Percentiles rank a stretch among this genome's conserved stretches.
Evolutionary conservation across 2,797 vertebrate species (phyloP).

Genomic region (Antennarius maculatus): DNA sequence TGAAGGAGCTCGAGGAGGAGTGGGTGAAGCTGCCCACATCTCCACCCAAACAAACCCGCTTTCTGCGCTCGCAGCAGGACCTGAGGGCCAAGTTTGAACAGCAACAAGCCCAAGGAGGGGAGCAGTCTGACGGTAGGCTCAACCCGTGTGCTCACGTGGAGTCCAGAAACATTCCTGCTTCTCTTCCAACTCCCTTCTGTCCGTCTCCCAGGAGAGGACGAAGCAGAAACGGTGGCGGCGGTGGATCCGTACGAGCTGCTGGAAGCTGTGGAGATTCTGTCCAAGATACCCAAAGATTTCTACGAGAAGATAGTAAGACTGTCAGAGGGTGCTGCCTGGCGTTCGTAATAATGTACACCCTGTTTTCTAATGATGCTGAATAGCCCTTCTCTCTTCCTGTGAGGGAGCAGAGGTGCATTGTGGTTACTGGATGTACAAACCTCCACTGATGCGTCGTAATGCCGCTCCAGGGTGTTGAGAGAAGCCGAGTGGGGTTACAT

Average conservation of each 20-base stretch:
- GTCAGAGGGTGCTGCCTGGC: neutral
- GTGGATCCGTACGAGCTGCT: constrained; percentile 96
- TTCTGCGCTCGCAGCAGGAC: constrained; percentile 96
- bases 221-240: constrained; percentile 80
- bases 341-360: neutral
- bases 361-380: no score
- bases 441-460: no score
- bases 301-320: constrained; percentile 96
- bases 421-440: no score
- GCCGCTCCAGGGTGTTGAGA: no score
- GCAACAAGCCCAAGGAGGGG: constrained; percentile 88
- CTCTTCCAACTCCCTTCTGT: neutral
- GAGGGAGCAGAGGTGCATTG: no score
- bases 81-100: constrained; percentile 95
- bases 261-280: constrained; percentile 94
- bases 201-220: constrained; percentile 81
- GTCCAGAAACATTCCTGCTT: neutral
- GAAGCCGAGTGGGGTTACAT: no score
- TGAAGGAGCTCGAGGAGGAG: constrained; percentile 98
- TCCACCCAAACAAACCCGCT: constrained; percentile 90
- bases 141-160: neutral
- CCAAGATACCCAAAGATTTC: constrained; percentile 98
- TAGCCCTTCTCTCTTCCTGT: no score
- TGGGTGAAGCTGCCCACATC: constrained; percentile 91
- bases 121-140: constrained; percentile 86